These are phyloP conservation scores for Magallana angulata DNA, from an alignment of 1,140 invertebrate genomes.

Conservation along the genomic window DNA sequence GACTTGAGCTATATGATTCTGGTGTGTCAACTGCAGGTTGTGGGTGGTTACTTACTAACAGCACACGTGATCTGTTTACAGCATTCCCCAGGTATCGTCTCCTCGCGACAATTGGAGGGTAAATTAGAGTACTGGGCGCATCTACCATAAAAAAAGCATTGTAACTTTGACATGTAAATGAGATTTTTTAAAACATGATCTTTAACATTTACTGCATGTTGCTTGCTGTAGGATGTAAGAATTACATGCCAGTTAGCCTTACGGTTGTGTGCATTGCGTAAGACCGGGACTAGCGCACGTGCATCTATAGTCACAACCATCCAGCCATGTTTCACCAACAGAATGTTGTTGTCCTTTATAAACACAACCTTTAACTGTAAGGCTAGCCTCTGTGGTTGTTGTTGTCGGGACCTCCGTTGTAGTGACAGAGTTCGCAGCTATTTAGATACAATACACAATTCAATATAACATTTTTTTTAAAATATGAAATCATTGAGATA, in stretches of 20 bases:
- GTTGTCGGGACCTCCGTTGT: background rate
- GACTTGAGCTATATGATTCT: background rate
- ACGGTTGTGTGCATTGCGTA: background rate
- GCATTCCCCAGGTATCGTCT: background rate
- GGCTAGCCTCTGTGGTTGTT: background rate
- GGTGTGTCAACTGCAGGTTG: background rate
- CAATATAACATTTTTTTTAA: no score
- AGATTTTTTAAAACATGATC: no score
- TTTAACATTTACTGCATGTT: no score
- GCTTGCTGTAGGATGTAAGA: no score
- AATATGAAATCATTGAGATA: no score
- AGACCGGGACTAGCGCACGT: background rate
- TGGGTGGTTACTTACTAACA: background rate
- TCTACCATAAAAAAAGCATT: background rate
- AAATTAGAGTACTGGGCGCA: constrained; percentile 7
- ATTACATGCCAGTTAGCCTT: background rate
- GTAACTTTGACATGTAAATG: background rate
- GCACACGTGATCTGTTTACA: background rate
- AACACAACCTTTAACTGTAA: background rate
- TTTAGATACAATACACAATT: no score
- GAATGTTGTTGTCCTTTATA: constrained; percentile 8
- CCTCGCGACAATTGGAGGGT: background rate
- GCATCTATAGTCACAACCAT: constrained; percentile 35
- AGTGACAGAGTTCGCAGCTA: no score
- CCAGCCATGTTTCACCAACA: constrained; percentile 4